These are phyloP conservation scores for Urocyon cinereoargenteus DNA, from an alignment of 2,797 vertebrate species.

Conservation along the genomic window DNA sequence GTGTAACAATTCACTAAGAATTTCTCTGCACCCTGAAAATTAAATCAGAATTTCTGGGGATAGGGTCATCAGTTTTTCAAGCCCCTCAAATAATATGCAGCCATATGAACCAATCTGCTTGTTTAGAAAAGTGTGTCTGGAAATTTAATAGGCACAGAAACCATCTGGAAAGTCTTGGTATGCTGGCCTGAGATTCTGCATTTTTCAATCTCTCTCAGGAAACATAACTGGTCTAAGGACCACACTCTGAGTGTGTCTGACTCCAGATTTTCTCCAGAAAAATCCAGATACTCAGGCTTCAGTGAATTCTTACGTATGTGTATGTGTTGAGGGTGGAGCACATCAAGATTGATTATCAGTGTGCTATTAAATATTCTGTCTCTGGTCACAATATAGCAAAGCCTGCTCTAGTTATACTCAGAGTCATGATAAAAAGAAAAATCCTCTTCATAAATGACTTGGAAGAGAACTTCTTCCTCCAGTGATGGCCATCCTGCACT, in stretches of 20 bases:
- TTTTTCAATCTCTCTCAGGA: neutral
- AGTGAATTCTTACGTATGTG: neutral
- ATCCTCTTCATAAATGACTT: neutral
- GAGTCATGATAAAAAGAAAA: neutral
- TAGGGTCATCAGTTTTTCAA: neutral
- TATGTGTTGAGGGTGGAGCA: neutral
- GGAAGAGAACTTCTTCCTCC: neutral
- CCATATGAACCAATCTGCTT: neutral
- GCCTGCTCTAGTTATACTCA: neutral
- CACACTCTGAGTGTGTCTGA: neutral
- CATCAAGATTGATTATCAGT: neutral
- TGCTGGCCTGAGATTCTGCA: neutral
- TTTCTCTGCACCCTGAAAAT: neutral
- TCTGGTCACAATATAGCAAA: neutral
- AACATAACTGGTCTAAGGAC: neutral
- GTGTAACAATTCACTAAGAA: neutral
- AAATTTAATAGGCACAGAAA: neutral
- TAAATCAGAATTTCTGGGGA: neutral
- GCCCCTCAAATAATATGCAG: neutral
- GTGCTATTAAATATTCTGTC: neutral
- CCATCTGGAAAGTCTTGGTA: neutral
- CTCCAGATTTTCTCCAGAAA: neutral
- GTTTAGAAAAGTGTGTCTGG: neutral
- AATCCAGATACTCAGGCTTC: neutral
- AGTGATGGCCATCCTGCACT: fast-evolving